Percentiles rank a stretch among this genome's conserved stretches.
phyloP scores from a whole-genome alignment of 2,797 vertebrate species.

The Diceros bicornis region DNA sequence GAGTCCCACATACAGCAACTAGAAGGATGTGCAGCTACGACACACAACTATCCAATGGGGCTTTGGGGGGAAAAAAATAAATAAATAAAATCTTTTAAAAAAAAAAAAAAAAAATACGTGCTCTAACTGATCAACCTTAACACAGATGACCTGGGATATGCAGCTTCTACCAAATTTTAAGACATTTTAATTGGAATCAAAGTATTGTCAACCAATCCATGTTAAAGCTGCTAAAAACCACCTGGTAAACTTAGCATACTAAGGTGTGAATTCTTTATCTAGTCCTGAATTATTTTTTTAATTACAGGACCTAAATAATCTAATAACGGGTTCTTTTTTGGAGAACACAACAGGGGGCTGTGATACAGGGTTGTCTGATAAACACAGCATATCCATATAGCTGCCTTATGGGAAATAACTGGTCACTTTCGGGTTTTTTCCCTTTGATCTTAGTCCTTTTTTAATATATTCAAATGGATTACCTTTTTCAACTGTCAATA shows the following conservation, averaged over 20 bases:
- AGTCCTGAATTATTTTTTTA: constrained; percentile 59
- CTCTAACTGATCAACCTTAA: constrained; percentile 45
- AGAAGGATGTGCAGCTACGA: too few species aligned
- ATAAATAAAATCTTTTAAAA: too few species aligned
- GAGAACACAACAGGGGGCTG: neutral
- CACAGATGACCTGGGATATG: constrained; percentile 3
- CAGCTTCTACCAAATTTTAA: constrained; percentile 66
- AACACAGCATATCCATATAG: neutral
- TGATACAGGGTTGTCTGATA: neutral
- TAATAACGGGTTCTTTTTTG: constrained; percentile 30
- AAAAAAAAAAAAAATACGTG: too few species aligned
- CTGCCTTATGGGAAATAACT: constrained; percentile 7
- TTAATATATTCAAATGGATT: constrained; percentile 37
- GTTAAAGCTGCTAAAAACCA: constrained; percentile 49
- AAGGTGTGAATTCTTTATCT: constrained; percentile 64
- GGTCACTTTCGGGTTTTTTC: neutral
- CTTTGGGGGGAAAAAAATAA: too few species aligned
- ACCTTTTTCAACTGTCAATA: neutral
- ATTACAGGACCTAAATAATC: constrained; percentile 55
- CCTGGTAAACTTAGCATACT: constrained; percentile 13
- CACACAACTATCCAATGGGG: too few species aligned
- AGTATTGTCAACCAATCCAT: constrained; percentile 53
- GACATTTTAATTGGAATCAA: constrained; percentile 71
- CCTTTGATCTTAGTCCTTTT: constrained; percentile 46
- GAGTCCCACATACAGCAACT: too few species aligned